Percentiles rank a stretch among this genome's conserved stretches.
These are phyloP conservation scores for Gymnopithys bicolor DNA, from an alignment of 2,797 vertebrate species.

Conservation along the genomic window DNA sequence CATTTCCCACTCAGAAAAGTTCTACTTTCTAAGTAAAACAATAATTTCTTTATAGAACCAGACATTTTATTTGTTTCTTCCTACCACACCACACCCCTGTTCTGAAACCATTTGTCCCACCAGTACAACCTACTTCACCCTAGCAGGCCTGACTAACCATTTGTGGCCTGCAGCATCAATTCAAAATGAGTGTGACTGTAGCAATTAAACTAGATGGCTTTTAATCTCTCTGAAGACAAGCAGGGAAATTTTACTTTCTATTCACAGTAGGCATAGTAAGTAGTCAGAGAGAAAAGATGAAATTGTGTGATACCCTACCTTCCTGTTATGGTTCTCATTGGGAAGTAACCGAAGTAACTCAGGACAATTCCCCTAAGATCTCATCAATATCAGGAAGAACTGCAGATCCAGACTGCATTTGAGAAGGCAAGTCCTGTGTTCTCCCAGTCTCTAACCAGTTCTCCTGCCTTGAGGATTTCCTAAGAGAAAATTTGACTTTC, in stretches of 20 bases:
- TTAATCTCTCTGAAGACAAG: neutral
- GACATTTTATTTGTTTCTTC: neutral
- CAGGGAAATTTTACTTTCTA: neutral
- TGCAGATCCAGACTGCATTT: neutral
- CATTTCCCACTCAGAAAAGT: neutral
- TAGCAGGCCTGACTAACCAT: neutral
- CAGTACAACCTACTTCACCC: neutral
- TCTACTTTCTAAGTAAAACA: neutral
- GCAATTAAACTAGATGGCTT: neutral
- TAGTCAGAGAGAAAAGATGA: neutral
- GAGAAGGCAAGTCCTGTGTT: neutral
- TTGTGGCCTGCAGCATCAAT: neutral
- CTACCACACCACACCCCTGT: fast-evolving
- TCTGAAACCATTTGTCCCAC: neutral
- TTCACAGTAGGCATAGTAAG: neutral
- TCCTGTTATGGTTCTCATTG: neutral
- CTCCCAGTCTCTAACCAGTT: neutral
- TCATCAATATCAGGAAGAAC: neutral
- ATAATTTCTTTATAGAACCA: neutral
- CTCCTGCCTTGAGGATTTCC: neutral
- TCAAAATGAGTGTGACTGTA: neutral
- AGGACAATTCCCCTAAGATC: neutral
- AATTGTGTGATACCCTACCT: neutral
- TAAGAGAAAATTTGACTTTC: neutral
- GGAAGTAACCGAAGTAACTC: neutral